phyloP scores from a whole-genome alignment of 1,140 invertebrate species.

The Ceratina calcarata region DNA sequence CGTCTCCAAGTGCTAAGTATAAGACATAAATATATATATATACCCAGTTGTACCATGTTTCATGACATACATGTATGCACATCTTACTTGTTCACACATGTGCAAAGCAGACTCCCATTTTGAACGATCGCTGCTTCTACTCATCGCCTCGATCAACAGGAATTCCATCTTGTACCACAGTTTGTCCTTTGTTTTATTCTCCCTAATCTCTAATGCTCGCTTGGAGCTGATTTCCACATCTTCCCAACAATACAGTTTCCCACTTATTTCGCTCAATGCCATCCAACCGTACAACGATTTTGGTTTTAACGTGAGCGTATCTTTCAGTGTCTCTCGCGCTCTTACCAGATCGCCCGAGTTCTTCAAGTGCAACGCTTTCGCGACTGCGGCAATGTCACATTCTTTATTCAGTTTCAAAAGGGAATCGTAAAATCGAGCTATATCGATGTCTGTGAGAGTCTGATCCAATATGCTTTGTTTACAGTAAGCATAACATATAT shows the following conservation, averaged over 20 bases:
- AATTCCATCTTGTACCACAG: conserved; percentile 66
- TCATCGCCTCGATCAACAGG: conserved; percentile 72
- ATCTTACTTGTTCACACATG: conserved; percentile 72
- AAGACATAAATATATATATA: background rate
- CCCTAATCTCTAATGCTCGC: conserved; percentile 73
- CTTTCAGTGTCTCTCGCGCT: conserved; percentile 80
- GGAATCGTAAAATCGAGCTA: conserved; percentile 78
- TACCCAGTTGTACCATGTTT: no score
- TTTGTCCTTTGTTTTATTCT: conserved; percentile 56
- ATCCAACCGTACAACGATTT: conserved; percentile 77
- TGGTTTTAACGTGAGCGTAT: conserved; percentile 67
- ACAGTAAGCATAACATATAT: conserved; percentile 83
- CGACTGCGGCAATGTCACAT: conserved; percentile 83
- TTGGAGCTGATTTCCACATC: conserved; percentile 81
- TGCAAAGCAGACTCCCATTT: conserved; percentile 80
- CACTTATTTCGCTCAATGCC: conserved; percentile 79
- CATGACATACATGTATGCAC: no score
- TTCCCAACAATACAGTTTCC: conserved; percentile 82
- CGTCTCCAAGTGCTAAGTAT: conserved; percentile 41
- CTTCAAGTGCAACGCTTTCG: conserved; percentile 82
- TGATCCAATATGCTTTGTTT: conserved; percentile 77
- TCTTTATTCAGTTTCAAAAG: conserved; percentile 80
- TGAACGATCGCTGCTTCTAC: conserved; percentile 75
- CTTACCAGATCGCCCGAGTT: conserved; percentile 80
- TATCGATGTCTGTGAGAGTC: conserved; percentile 73